These are phyloP conservation scores for Diplolepis rosae DNA, from an alignment of 2,888 invertebrate species.

Conservation along the genomic window DNA sequence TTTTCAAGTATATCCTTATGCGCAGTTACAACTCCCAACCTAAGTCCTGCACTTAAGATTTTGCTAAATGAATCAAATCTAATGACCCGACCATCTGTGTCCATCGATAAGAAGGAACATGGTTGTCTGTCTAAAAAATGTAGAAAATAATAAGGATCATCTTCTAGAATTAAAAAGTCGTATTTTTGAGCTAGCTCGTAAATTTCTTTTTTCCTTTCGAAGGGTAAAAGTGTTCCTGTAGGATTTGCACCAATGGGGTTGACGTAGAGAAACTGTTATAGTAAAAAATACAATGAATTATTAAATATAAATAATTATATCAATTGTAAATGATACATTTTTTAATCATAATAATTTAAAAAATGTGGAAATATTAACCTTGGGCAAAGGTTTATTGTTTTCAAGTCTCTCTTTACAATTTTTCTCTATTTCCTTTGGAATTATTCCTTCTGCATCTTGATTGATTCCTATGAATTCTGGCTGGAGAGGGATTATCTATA, in stretches of 20 bases:
- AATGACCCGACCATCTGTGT: conserved; percentile 84
- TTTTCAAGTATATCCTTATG: conserved; percentile 78
- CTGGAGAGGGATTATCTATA: conserved; percentile 80
- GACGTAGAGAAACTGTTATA: conserved; percentile 81
- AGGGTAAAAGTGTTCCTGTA: conserved; percentile 80
- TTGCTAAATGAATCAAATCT: conserved; percentile 87
- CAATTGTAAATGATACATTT: too few species aligned
- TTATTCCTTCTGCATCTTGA: conserved; percentile 82
- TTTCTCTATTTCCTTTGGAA: conserved; percentile 78
- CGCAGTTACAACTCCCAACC: conserved; percentile 84
- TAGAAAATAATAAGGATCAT: conserved; percentile 87
- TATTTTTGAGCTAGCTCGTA: conserved; percentile 84
- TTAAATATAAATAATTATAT: too few species aligned
- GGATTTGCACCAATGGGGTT: conserved; percentile 88
- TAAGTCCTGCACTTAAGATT: conserved; percentile 81
- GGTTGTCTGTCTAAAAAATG: conserved; percentile 79
- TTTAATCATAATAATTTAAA: too few species aligned
- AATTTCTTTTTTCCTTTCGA: conserved; percentile 79
- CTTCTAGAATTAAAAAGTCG: conserved; percentile 86
- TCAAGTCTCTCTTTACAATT: conserved; percentile 76
- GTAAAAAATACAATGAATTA: too few species aligned
- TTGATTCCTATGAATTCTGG: conserved; percentile 80
- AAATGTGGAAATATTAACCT: conserved; percentile 63
- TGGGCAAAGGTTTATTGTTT: conserved; percentile 69
- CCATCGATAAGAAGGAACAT: conserved; percentile 82